Evolutionary conservation across 1,140 invertebrate genomes (phyloP), one percentile per base, ranked within the genome.

Genomic region (Ephestia elutella): DNA sequence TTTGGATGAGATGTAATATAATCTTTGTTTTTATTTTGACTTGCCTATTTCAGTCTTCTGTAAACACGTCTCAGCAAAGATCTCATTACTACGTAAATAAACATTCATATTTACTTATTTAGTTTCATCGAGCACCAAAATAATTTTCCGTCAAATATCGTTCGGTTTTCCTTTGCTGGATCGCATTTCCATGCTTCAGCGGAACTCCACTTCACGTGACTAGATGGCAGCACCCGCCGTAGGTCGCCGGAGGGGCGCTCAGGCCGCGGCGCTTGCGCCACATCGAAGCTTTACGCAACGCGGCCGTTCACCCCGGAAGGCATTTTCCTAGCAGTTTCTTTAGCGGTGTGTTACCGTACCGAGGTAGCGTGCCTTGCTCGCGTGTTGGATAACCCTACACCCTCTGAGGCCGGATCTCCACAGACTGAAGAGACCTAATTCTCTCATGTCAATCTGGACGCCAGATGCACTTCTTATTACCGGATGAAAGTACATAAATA

Each of bases 271-370:
- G 57, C 73, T 86, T 87, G 78, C 81, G 77, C 80, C 80, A 83
- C 73, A 63, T 57, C 66, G 68, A 28, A 59, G 71, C 67, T 88
- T 88, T 86, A 84, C 82, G 85, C 85, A 87, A 87, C 82, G 58
- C 66, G 85, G 78, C 72, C 83, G 63, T 86, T 87, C 73, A 87
- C 85, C 85, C 85, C 85, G 85, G 85, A 86, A 87, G 83, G 75
- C 77, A 73, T 86, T 87, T 87, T 86, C 85, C 82, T 83, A 70
- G 74, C 69, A 77, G 82, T 87, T 86, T 87, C 82, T 87, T 87
- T 86, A 82, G 38, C 38, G 80, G 72, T 83, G 73, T 83, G 82
- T 83, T 87, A 85, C 73, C 82, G 77, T 74, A 73, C 69, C 68
- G 66, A 66, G 70, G 70, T 87, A 75, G 83, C 85, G 82, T 87